Percentiles rank a stretch among this genome's conserved stretches.
Evolutionary conservation across 2,113 vertebrate genomes (phyloP).

Genomic region (Phalacrocorax brasilianus): DNA sequence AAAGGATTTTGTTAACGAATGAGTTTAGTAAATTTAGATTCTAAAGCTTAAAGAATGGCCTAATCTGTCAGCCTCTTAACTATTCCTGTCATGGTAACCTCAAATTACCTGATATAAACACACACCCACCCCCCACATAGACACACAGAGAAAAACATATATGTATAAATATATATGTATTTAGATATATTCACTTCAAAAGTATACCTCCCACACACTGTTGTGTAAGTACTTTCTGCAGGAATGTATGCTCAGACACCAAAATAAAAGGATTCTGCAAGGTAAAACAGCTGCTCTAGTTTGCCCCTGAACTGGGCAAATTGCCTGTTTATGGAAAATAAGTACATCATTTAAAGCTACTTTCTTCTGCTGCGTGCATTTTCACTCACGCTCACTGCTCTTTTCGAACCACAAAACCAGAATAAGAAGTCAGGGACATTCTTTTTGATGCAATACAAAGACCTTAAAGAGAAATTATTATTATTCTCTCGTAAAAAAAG

Average conservation of each 20-base stretch:
- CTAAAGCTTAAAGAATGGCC: not conserved
- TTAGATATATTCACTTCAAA: not conserved
- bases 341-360: not conserved
- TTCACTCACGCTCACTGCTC: not conserved
- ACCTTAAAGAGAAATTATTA: not conserved
- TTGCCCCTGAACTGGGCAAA: not conserved
- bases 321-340: not conserved
- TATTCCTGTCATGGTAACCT: not conserved
- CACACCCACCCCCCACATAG: too few relatives aligned
- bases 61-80: not conserved
- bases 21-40: not conserved
- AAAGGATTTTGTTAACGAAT: not conserved
- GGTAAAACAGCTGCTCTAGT: not conserved
- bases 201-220: not conserved
- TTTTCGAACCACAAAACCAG: not conserved
- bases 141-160: not conserved
- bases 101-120: not conserved
- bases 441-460: not conserved
- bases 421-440: not conserved
- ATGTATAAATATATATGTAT: not conserved
- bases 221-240: not conserved
- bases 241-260: not conserved
- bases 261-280: not conserved
- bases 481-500: not conserved
- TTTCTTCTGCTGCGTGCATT: not conserved